phyloP scores from a whole-genome alignment of 2,113 vertebrate genomes.

The Argyrosomus japonicus region DNA sequence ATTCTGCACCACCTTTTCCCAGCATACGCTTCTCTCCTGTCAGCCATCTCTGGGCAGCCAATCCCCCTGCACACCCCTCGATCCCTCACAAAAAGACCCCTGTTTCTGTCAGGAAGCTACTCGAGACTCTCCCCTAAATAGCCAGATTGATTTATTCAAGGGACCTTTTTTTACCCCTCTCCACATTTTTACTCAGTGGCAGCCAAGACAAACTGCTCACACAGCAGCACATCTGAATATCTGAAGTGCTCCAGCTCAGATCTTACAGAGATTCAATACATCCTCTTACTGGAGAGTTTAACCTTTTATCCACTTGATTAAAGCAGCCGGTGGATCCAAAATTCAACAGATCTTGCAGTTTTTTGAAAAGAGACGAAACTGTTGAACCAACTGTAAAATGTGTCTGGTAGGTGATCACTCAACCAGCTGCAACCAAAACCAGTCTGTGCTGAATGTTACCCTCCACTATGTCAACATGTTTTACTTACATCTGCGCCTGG shows the following conservation, averaged over 20 bases:
- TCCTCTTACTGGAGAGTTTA: background rate
- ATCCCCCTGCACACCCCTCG: slow-evolving; percentile 5
- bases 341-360: background rate
- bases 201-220: slow-evolving; percentile 66
- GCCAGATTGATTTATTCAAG: slow-evolving; percentile 64
- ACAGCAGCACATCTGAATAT: slow-evolving; percentile 54
- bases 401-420: background rate
- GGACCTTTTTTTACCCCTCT: background rate
- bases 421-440: background rate
- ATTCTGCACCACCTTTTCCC: slow-evolving; percentile 51
- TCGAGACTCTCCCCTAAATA: slow-evolving; percentile 65
- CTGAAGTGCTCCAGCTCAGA: slow-evolving; percentile 41
- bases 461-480: background rate
- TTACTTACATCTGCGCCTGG: slow-evolving; percentile 93
- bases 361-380: background rate
- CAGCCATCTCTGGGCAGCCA: slow-evolving; percentile 37
- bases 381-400: background rate
- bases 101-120: slow-evolving; percentile 77
- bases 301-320: background rate
- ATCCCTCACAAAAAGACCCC: slow-evolving; percentile 77
- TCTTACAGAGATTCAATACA: slow-evolving; percentile 30
- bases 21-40: slow-evolving; percentile 45
- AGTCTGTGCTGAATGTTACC: background rate
- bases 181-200: slow-evolving; percentile 27
- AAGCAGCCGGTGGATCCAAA: slow-evolving; percentile 7